Evolutionary conservation across 92 coral and sea anemone genomes (phyloP), one percentile per base, ranked within the genome.

Genomic region (Palythoa caribaeorum): DNA sequence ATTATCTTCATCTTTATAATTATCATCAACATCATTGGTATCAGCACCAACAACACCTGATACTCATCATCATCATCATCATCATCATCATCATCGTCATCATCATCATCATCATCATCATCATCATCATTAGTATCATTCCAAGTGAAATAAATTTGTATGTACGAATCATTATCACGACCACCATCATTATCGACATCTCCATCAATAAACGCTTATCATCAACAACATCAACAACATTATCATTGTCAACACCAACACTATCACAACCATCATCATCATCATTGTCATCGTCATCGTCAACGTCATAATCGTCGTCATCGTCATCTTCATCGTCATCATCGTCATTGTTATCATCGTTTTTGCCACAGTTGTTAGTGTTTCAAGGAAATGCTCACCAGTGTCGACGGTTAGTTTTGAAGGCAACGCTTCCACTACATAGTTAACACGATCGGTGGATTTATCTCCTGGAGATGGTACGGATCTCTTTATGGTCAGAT

Each of bases 401-500:
- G 86, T 81, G 66, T 81, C 86, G 15, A 66, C 76, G 3, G 86
- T 81, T 12, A 81, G 63, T 20, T 51, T 68, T 48, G 86, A 81
- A 16, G 86, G 86, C 76, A 81, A 35, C 6, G 86, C 62, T 16
- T 81, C 86, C 76, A 81, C 86, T 9, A 66, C 40, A 21, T 81
- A 66, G 53, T 66, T 81, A 1, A 51, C 47, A 47, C 74, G 75
- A 36, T 53, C 86, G 3, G 76, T 60, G 37, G 40, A 65, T 81
- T 3, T 68, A 74, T 63, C 71, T 35, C 73, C 66, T 69, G 86
- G 6, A 14, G 44, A 10, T 39, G 86, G 76, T 48, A 68, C 76
- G 66, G 86, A 62, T 13, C 86, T 76, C 35, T 81, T 81, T 65
- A 81, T 69, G 7, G 65, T 66, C 86, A 81, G 76, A 20, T 81